A percentile compares a stretch with the other conserved stretches of the same genome.
phyloP scores from a whole-genome alignment of 2,888 invertebrate species.

The Amphipyra tragopoginis region DNA sequence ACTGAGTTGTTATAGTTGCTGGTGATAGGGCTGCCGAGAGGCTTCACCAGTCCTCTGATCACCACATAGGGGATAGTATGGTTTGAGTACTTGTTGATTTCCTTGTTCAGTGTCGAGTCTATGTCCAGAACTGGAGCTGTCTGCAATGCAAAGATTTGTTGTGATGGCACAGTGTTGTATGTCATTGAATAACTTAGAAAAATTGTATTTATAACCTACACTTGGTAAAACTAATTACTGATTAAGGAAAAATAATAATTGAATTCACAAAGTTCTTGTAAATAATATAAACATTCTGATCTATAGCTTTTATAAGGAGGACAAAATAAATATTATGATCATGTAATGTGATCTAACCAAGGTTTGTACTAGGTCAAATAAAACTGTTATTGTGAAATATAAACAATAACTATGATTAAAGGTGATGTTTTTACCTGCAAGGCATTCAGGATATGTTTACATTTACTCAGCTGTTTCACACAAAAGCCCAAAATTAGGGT shows the following conservation, averaged over 20 bases:
- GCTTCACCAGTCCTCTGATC: conserved; percentile 93
- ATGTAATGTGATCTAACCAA: background rate
- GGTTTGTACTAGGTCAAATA: background rate
- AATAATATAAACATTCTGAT: too few species aligned
- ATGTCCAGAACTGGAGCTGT: conserved; percentile 92
- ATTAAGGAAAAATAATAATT: too few species aligned
- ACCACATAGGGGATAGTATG: conserved; percentile 93
- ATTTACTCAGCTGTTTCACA: conserved; percentile 93
- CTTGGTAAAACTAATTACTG: too few species aligned
- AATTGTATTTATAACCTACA: too few species aligned
- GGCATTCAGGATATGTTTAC: conserved; percentile 92
- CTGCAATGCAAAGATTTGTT: conserved; percentile 77
- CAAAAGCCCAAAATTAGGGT: conserved; percentile 93
- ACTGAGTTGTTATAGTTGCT: conserved; percentile 93
- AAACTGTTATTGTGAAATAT: background rate
- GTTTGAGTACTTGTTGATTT: conserved; percentile 91
- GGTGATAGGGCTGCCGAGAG: conserved; percentile 93
- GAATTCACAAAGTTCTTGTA: too few species aligned
- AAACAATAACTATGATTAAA: background rate
- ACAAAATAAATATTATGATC: background rate
- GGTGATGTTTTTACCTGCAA: conserved; percentile 90
- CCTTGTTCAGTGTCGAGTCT: conserved; percentile 90
- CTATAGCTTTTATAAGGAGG: too few species aligned
- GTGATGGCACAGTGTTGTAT: background rate
- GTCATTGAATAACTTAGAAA: too few species aligned